Evolutionary conservation across 2,797 vertebrate species (phyloP).

Genomic region (Malurus leucopterus): DNA sequence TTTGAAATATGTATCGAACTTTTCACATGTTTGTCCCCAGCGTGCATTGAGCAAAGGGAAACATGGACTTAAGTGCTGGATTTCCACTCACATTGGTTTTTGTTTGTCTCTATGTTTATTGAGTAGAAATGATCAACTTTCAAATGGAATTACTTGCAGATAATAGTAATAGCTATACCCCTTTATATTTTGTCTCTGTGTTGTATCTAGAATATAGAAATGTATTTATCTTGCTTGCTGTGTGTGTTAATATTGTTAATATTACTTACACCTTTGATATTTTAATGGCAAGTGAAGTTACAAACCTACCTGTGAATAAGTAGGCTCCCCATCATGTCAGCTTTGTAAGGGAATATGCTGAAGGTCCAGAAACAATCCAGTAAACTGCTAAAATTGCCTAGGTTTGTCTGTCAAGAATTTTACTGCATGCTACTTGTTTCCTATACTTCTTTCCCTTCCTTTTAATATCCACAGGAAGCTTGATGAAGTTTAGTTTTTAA

Average conservation of each 20-base stretch:
- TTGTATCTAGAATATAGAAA: neutral
- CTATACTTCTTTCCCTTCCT: neutral
- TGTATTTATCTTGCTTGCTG: neutral
- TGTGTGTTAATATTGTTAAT: neutral
- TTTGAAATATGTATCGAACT: neutral
- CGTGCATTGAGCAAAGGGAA: neutral
- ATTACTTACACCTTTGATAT: neutral
- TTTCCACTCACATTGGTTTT: neutral
- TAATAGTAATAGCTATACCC: neutral
- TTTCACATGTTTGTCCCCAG: neutral
- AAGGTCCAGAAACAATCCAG: neutral
- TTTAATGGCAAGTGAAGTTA: neutral
- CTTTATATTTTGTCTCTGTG: neutral
- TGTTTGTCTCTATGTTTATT: neutral
- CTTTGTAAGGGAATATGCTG: neutral
- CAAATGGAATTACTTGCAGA: neutral
- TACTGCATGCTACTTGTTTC: neutral
- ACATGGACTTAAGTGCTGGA: neutral
- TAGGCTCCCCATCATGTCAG: neutral
- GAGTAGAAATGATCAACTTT: neutral
- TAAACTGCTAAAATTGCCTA: neutral
- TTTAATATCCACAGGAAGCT: neutral
- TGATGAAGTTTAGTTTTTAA: neutral
- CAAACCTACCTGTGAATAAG: neutral
- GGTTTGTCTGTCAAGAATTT: neutral